These are phyloP conservation scores for Peromyscus leucopus DNA, from an alignment of 2,113 vertebrate genomes.

Conservation along the genomic window DNA sequence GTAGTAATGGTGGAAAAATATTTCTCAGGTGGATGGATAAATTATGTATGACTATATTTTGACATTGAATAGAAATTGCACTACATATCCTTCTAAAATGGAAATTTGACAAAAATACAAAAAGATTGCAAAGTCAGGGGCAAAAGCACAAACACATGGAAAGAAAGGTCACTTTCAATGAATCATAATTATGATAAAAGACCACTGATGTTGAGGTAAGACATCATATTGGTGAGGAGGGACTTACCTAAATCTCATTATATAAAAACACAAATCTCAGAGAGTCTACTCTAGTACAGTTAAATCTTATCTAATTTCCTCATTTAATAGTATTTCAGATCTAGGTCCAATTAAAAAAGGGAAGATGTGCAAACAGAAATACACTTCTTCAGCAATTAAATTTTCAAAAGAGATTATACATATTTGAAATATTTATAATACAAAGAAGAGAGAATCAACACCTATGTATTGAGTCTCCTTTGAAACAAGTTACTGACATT, in stretches of 20 bases:
- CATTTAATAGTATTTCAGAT: neutral
- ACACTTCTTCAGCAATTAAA: neutral
- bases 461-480: neutral
- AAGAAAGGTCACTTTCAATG: neutral
- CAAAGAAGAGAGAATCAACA: neutral
- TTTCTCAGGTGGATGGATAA: neutral
- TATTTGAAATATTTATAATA: neutral
- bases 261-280: neutral
- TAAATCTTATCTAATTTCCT: neutral
- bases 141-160: neutral
- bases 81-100: slow-evolving; percentile 4
- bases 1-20: neutral
- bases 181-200: neutral
- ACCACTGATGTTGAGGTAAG: neutral
- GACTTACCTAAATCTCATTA: neutral
- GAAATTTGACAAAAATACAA: neutral
- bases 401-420: neutral
- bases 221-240: neutral
- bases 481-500: neutral
- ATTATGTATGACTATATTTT: neutral
- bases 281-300: neutral
- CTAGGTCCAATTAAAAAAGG: neutral
- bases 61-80: neutral
- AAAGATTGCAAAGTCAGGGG: neutral
- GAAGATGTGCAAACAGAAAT: neutral